Evolutionary conservation across 2,888 invertebrate species (phyloP).

Genomic region (Luffia ferchaultella): DNA sequence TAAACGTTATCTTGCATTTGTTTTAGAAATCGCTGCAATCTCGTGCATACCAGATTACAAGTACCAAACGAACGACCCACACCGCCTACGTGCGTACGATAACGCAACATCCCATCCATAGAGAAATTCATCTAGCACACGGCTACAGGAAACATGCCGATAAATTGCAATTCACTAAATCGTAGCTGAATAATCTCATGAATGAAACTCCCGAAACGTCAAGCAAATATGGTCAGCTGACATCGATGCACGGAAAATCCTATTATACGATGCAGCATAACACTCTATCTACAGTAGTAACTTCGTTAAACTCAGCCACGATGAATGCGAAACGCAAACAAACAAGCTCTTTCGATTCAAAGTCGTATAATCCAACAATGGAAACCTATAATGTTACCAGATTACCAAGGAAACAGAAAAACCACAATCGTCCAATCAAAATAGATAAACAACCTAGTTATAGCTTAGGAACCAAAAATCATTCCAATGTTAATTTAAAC

Average conservation of each 20-base stretch:
- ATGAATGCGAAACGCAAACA: not conserved
- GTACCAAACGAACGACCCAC: constrained; percentile 43
- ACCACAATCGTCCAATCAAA: constrained; percentile 19
- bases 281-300: constrained; percentile 6
- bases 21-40: constrained; percentile 58
- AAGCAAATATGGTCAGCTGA: constrained; percentile 45
- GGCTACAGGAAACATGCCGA: constrained; percentile 50
- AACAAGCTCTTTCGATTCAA: not conserved
- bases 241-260: constrained; percentile 23
- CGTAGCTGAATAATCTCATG: constrained; percentile 22
- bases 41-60: constrained; percentile 55
- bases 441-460: constrained; percentile 12
- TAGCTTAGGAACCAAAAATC: constrained; percentile 20
- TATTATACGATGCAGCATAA: constrained; percentile 10
- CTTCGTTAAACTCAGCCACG: not conserved
- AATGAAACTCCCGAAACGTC: constrained; percentile 11
- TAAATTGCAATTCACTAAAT: constrained; percentile 24
- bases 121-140: constrained; percentile 55
- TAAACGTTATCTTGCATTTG: constrained; percentile 36
- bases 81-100: constrained; percentile 50
- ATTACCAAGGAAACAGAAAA: constrained; percentile 19
- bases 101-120: constrained; percentile 48
- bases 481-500: constrained; percentile 48
- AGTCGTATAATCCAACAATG: not conserved
- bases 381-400: not conserved